A percentile compares a stretch with the other conserved stretches of the same genome.
phyloP scores from a whole-genome alignment of 1,140 invertebrate species.

The Tetraneura akinire region DNA sequence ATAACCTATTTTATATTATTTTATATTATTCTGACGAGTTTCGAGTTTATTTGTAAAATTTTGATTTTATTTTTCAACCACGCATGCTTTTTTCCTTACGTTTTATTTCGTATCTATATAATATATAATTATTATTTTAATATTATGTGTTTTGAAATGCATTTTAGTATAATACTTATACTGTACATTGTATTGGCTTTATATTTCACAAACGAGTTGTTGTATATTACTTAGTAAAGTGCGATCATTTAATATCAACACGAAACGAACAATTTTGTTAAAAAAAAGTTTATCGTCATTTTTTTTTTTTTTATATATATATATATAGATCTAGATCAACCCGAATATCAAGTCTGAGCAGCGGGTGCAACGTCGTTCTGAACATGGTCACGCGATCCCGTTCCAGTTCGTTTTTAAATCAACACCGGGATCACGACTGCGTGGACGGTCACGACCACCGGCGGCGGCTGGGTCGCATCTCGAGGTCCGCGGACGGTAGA shows the following conservation, averaged over 20 bases:
- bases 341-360: conserved; percentile 84
- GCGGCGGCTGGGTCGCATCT: conserved; percentile 65
- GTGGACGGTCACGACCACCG: conserved; percentile 54
- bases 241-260: no score
- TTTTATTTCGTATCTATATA: neutral
- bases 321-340: conserved; percentile 89
- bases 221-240: no score
- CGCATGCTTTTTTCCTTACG: no score
- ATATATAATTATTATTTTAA: neutral
- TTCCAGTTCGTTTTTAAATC: conserved; percentile 15
- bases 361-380: conserved; percentile 50
- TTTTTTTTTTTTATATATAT: no score
- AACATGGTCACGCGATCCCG: conserved; percentile 47
- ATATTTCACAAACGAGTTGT: neutral
- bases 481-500: conserved; percentile 71
- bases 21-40: no score
- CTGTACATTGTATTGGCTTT: neutral
- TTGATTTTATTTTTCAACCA: no score
- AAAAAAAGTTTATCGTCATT: neutral
- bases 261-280: no score
- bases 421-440: conserved; percentile 52
- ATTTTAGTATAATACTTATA: no score
- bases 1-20: no score
- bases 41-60: no score
- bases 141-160: neutral